phyloP scores from a whole-genome alignment of 2,797 vertebrate species.

The Chaetodon trifasciatus region DNA sequence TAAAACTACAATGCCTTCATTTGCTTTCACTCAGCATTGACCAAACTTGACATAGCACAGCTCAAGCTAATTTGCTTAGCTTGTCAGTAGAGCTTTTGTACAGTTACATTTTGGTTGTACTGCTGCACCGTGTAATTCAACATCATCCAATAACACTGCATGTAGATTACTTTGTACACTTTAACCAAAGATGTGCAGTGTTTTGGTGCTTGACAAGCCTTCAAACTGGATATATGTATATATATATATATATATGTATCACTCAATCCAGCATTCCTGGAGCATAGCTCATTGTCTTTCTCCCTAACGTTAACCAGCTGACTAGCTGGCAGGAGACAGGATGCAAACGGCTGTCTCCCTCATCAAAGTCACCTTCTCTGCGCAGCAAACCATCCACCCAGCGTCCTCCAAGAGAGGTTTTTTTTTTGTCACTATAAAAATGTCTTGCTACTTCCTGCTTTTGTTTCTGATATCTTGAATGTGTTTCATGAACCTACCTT shows the following conservation, averaged over 20 bases:
- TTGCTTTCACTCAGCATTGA: too few species aligned
- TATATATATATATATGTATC: not conserved
- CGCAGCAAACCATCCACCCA: not conserved
- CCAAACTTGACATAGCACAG: not conserved
- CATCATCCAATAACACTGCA: not conserved
- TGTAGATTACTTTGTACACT: not conserved
- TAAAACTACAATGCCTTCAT: not conserved
- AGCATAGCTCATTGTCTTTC: too few species aligned
- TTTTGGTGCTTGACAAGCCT: not conserved
- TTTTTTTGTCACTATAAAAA: too few species aligned
- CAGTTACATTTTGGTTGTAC: not conserved
- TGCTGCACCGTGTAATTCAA: not conserved
- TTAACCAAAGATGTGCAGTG: too few species aligned
- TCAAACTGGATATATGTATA: not conserved
- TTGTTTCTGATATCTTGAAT: not conserved
- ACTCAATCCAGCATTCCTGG: too few species aligned
- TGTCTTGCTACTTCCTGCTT: not conserved
- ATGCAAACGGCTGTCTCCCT: not conserved
- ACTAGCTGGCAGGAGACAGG: not conserved
- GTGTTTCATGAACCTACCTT: not conserved
- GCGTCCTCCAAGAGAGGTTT: too few species aligned
- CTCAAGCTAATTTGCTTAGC: not conserved
- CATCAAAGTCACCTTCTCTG: not conserved
- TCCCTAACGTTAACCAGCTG: not conserved
- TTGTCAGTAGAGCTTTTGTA: not conserved